phyloP scores from a whole-genome alignment of 2,113 vertebrate species.

The Chauna torquata region DNA sequence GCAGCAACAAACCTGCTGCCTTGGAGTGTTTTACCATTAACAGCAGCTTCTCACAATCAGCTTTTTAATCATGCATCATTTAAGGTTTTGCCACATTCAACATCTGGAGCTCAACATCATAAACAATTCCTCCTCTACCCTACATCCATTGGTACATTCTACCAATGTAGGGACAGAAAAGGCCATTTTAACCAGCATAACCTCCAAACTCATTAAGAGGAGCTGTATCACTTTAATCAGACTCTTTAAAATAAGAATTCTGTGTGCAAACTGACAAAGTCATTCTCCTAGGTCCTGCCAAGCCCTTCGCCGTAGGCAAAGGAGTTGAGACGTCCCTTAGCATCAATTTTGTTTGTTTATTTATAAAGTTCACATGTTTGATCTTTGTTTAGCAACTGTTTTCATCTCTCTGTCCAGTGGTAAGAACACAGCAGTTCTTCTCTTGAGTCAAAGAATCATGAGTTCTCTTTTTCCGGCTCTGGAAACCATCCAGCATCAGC shows the following conservation, averaged over 20 bases:
- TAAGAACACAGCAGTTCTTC: constrained; percentile 57
- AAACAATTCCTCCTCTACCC: not conserved
- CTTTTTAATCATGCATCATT: not conserved
- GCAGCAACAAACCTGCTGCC: not conserved
- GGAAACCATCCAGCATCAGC: constrained; percentile 29
- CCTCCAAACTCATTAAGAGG: not conserved
- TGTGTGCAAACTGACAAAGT: constrained; percentile 49
- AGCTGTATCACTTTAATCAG: constrained; percentile 39
- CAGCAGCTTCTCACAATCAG: not conserved
- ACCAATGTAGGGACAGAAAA: not conserved
- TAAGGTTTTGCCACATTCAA: not conserved
- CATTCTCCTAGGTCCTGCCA: constrained; percentile 50
- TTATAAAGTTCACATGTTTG: constrained; percentile 65
- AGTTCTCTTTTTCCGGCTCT: constrained; percentile 30
- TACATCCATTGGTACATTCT: not conserved
- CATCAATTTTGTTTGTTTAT: constrained; percentile 65
- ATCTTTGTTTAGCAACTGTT: constrained; percentile 61
- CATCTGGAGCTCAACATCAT: not conserved
- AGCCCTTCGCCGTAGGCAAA: constrained; percentile 45
- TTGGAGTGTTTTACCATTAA: not conserved
- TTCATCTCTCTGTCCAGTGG: constrained; percentile 60
- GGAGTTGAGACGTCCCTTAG: constrained; percentile 55
- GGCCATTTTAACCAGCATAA: not conserved
- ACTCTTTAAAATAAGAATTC: constrained; percentile 24
- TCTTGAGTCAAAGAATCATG: constrained; percentile 53